phyloP scores from a whole-genome alignment of 2,797 vertebrate genomes.

The Anableps anableps region DNA sequence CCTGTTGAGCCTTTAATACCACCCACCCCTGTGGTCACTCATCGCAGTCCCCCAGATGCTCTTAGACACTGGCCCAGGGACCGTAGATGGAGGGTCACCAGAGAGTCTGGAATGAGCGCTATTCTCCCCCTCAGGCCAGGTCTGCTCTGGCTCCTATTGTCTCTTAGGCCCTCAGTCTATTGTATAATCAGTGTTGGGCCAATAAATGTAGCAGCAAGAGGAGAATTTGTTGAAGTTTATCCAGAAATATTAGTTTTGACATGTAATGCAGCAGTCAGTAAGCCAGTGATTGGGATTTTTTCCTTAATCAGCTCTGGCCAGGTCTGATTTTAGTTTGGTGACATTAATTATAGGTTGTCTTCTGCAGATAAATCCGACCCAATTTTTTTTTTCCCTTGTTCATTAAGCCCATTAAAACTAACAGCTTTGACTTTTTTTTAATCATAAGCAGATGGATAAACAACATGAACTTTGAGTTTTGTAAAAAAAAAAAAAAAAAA shows the following conservation, averaged over 20 bases:
- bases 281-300: background rate
- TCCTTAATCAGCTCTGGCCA: background rate
- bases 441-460: background rate
- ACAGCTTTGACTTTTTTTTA: background rate
- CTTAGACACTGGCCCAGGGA: conserved; percentile 65
- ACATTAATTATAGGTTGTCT: background rate
- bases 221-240: background rate
- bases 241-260: background rate
- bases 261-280: background rate
- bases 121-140: conserved; percentile 82
- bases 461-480: background rate
- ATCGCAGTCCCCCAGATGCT: conserved; percentile 62
- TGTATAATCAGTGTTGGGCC: conserved; percentile 31
- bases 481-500: background rate
- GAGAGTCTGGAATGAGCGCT: conserved; percentile 83
- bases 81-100: conserved; percentile 78
- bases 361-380: background rate
- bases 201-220: conserved; percentile 12
- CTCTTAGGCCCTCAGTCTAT: conserved; percentile 21
- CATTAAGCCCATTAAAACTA: background rate
- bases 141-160: conserved; percentile 68
- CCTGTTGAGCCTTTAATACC: conserved; percentile 75
- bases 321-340: background rate
- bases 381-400: background rate
- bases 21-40: conserved; percentile 77